Evolutionary conservation across 2,888 invertebrate genomes (phyloP).

Genomic region (Netelia melanura): DNA sequence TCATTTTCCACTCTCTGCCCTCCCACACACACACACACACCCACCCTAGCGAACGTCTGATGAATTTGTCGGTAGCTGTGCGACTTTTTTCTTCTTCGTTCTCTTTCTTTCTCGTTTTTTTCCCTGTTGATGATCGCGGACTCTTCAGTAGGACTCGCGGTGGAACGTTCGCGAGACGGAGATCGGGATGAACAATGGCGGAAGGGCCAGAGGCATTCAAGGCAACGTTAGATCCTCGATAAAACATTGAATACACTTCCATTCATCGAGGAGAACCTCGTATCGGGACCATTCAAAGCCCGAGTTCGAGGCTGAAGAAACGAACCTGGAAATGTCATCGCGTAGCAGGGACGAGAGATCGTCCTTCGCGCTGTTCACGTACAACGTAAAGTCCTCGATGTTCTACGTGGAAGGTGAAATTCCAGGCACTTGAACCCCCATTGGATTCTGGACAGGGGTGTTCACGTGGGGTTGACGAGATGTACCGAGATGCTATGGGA

Average conservation of each 20-base stretch:
- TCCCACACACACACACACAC: constrained; percentile 12
- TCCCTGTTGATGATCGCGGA: not conserved
- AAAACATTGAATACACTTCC: constrained; percentile 82
- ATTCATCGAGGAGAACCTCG: constrained; percentile 28
- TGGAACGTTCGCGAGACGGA: constrained; percentile 57
- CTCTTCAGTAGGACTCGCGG: not conserved
- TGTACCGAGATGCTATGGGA: too few relatives aligned
- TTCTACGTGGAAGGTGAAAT: not conserved
- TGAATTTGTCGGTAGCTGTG: constrained; percentile 20
- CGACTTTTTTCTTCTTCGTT: constrained; percentile 9
- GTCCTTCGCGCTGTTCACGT: too few relatives aligned
- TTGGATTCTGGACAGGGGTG: too few relatives aligned
- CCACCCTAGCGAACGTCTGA: constrained; percentile 39
- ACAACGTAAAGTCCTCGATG: too few relatives aligned
- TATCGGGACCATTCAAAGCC: constrained; percentile 58
- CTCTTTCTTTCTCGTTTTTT: not conserved
- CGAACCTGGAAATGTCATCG: constrained; percentile 80
- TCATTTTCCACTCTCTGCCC: constrained; percentile 30
- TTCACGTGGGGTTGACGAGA: too few relatives aligned
- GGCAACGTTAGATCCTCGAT: constrained; percentile 81
- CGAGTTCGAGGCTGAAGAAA: constrained; percentile 69
- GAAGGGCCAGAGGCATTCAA: constrained; percentile 77
- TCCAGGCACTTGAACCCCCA: too few relatives aligned
- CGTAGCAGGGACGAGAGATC: constrained; percentile 65
- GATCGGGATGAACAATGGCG: constrained; percentile 76